Percentiles rank a stretch among this genome's conserved stretches.
Conservation (phyloP, 2,888 invertebrate genomes). For the Heliconius erato region DNA sequence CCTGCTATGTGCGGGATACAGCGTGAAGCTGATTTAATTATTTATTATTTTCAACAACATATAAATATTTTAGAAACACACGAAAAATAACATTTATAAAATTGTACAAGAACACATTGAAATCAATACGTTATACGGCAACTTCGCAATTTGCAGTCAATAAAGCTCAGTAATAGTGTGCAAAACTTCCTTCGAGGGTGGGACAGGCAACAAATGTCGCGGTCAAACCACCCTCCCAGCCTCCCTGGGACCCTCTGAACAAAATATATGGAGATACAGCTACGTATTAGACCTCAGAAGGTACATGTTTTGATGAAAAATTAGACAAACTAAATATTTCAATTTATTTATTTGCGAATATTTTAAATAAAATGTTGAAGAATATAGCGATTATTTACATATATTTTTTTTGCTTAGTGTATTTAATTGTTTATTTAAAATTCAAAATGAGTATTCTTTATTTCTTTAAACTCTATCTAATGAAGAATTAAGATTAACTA, state of each 20-base stretch:
- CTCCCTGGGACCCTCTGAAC: conserved; percentile 41
- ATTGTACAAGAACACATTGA: conserved; percentile 32
- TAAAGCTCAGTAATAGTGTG: conserved; percentile 57
- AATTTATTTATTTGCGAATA: too few relatives aligned
- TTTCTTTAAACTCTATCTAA: not conserved
- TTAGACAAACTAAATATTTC: not conserved
- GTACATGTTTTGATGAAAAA: conserved; percentile 10
- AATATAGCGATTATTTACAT: too few relatives aligned
- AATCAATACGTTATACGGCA: conserved; percentile 52
- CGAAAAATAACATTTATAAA: conserved; percentile 17
- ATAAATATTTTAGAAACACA: too few relatives aligned
- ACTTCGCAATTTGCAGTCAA: conserved; percentile 56
- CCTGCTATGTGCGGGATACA: too few relatives aligned
- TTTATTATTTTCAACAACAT: too few relatives aligned
- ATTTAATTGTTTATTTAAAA: too few relatives aligned
- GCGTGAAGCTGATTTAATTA: too few relatives aligned
- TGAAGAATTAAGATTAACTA: not conserved
- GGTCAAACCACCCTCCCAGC: conserved; percentile 71
- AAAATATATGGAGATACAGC: conserved; percentile 32
- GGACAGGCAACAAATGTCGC: conserved; percentile 83
- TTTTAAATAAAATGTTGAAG: too few relatives aligned
- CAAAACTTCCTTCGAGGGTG: conserved; percentile 66
- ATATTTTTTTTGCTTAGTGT: too few relatives aligned
- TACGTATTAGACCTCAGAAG: conserved; percentile 8
- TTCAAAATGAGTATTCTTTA: not conserved